Evolutionary conservation across 2,113 vertebrate genomes (phyloP), one percentile per base, ranked within the genome.

Genomic region (Trinectes maculatus): DNA sequence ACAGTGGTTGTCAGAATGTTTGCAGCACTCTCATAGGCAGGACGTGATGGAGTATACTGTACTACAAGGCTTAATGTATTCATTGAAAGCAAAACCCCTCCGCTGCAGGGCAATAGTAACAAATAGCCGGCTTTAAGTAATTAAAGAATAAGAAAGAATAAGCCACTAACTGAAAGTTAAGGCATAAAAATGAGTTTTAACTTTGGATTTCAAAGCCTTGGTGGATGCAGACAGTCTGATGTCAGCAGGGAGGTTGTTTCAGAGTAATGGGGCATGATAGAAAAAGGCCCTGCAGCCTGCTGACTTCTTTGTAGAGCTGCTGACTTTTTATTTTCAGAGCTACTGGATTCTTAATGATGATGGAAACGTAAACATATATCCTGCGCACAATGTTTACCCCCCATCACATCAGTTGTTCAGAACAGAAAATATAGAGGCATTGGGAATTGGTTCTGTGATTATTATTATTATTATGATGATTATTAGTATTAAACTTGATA

Each of bases 271-370:
- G 43, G 39, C 39, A 19, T 42, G 39, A 19, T 18, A 19, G 39
- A 34, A 34, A 34, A 21, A 24, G 21, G 43, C 43, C 42, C 21
- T 13, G 43, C 43, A 44, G 43, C 43, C 21, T 44, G 43, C 43
- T 11, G 19, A 44, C 10, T 44, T 22, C 43, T 15, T 39, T 12
- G 25, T 26, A 8, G 43, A 48, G 19, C 49, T 36, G 64, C 43
- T 19, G 28, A 19, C 48, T 59, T 58, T 58, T 65, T 52, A 34
- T 71, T 66, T 74, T 56, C 39, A 47, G 43, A 64, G 29, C 43
- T 8, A 19, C 21, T 25, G 11, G 33, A 40, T 54, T 74, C 33
- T 66, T 71, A 31, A 71, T 73, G 29, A 40, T 0, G 36, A 65
- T 46, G 67, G 37, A 56, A 47, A 53, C 4, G 25, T 74, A 57